Base-by-base conservation (phyloP, 2,888 invertebrate genomes). In the Ochropleura plecta region DNA sequence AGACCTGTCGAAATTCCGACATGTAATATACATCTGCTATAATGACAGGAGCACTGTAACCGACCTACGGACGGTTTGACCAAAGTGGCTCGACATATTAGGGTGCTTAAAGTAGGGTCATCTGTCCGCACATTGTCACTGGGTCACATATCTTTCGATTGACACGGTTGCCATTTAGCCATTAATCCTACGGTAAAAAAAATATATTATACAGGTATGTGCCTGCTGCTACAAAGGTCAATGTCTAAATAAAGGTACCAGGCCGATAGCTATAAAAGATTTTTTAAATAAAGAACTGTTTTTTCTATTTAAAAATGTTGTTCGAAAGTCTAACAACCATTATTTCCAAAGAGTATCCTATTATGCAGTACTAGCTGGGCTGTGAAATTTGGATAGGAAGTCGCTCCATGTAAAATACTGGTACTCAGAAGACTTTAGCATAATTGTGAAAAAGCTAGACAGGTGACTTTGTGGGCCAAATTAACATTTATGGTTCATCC, bases 51-150 rank as follows among this genome's bases (percentile, higher is more conserved):
- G 51, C 18, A 42, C 51, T 53, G 46, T 40, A 16, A 40, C 40
- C 49, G n/a, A 57, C 12, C 6, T 48, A 78, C 42, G 0, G 9
- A 44, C 12, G 12, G 5, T 49, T 55, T 20, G 7, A 7, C 53
- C n/a, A n/a, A 78, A 49, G n/a, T 78, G 16, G 10, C 10, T 44
- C 44, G n/a, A 64, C 18, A 42, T 60, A 30, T 53, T 42, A 59
- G 59, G 20, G 14, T 42, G n/a, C 49, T 46, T 20, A 48, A 30
- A 48, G 20, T 12, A 48, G 42, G 78, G 69, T 55, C 78, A 62
- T 12, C 53, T 78, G 42, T 62, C 60, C 30, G 30, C 16, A 48
- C 9, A 42, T 53, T 78, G 60, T 78, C 48, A 55, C 48, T 30
- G 70, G 59, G 51, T 60, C 65, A 14, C 46, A 16, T 14, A 30